phyloP scores from a whole-genome alignment of 1,140 invertebrate species.

The Chlorops oryzae region DNA sequence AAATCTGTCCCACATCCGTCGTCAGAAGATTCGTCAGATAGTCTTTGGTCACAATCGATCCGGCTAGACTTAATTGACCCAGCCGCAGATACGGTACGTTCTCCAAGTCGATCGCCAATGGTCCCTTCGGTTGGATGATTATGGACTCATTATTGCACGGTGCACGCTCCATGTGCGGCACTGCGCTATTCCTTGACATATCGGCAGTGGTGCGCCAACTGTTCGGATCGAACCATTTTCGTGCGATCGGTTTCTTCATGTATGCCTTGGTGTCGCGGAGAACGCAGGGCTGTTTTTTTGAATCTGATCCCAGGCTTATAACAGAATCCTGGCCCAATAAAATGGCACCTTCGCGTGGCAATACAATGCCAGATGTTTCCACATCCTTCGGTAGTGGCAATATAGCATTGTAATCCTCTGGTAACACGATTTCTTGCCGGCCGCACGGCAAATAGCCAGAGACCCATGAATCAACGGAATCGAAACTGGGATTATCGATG shows the following conservation, averaged over 20 bases:
- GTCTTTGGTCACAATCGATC: conserved; percentile 27
- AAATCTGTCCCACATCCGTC: conserved; percentile 27
- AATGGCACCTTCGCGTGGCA: conserved; percentile 32
- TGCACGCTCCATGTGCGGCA: conserved; percentile 34
- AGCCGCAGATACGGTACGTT: conserved; percentile 28
- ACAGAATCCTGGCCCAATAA: conserved; percentile 28
- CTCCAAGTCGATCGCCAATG: conserved; percentile 35
- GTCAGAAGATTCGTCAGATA: conserved; percentile 33
- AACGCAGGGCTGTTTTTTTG: conserved; percentile 15
- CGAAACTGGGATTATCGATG: conserved; percentile 21
- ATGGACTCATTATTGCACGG: conserved; percentile 41
- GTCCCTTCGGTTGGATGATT: conserved; percentile 24
- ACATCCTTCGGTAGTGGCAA: conserved; percentile 27
- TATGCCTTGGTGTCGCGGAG: conserved; percentile 20
- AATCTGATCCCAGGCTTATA: conserved; percentile 18
- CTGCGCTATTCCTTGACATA: background rate
- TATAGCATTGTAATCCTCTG: conserved; percentile 28
- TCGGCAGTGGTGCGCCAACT: conserved; percentile 20
- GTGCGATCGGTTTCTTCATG: conserved; percentile 23
- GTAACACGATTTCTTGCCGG: conserved; percentile 31
- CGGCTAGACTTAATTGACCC: conserved; percentile 35
- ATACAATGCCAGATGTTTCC: conserved; percentile 24
- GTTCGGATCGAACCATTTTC: conserved; percentile 40
- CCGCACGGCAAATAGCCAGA: conserved; percentile 30
- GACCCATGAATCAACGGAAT: conserved; percentile 23